Evolutionary conservation across 2,113 vertebrate species (phyloP), one percentile per base, ranked within the genome.

Genomic region (Lagopus muta): DNA sequence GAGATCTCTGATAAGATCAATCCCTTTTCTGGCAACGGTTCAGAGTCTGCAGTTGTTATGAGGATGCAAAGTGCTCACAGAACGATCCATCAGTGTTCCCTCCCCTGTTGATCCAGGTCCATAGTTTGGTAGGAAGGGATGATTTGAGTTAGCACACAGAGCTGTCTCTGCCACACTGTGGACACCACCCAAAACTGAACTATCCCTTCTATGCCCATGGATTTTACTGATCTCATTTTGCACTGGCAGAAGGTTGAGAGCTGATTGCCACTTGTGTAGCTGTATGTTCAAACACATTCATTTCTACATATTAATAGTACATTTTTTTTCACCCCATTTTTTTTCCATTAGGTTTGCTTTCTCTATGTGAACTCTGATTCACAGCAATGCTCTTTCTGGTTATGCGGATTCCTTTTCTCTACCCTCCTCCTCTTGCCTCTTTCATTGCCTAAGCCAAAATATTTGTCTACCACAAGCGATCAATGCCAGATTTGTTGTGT

Each of bases 401-500:
- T 92, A 36, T 50, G 71, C 79, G 77, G 67, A 30, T 10, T 76
- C 8, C 19, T 80, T 88, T 82, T 77, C 50, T 92, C 72, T 88
- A 34, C 32, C 36, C 48, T 18, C 66, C 80, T 91, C 62, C 28
- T 92, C 48, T 47, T 91, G 82, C 72, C 18, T 94, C 47, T 90
- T 93, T 92, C 47, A 2, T 70, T 87, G 74, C 57, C 54, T 65
- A 72, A 91, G 54, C 86, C 74, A 87, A 71, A 93, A 80, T 90
- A 89, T 22, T 92, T 93, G 71, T 78, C 90, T 92, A 42, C 91
- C 92, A 50, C 90, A 94, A 92, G 71, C 21, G 42, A 95, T 95
- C 89, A 90, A 81, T 94, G 77, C 90, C 93, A 95, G 91, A 97
- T 95, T 90, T 88, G 88, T 94, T 92, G 91, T 91, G 89, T 96